Evolutionary conservation across 2,797 vertebrate genomes (phyloP), one percentile per base, ranked within the genome.

Genomic region (Kryptopterus vitreolus): DNA sequence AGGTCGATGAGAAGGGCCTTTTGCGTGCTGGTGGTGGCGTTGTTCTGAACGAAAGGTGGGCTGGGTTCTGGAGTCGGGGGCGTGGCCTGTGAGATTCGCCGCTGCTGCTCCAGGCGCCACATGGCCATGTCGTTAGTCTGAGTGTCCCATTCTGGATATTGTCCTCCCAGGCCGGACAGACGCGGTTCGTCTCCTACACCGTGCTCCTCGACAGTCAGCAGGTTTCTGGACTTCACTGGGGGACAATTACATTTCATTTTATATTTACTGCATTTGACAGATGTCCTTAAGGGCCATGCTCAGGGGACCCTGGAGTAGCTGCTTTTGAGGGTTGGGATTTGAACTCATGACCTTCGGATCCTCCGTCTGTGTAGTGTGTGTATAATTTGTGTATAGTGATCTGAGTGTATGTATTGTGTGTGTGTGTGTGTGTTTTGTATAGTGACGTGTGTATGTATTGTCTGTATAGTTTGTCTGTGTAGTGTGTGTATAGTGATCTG

Each of bases 211-310:
- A 95, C 95, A 71, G 95, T 95, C 46, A 99, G 88, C 82, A 99
- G 93, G 90, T 88, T 98, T 83, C 98, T 95, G 63, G 97, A 99
- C 83, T 96, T 96, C 80, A 99, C 98, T 99, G 79, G 24, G 22
- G 24, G 50, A 48, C 76, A 31, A 78, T 43, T 43, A 43, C 38
- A 43, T 43, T 43, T 43, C 10, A 43, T 6, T 10, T 43, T 43
- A 43, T n/a, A n/a, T n/a, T n/a, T n/a, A n/a, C n/a, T n/a, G n/a
- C 38, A 43, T 43, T 4, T 43, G 38, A 10, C 38, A 43, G 38
- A 43, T 10, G 10, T 43, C 2, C 38, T 0, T 43, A 43, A 43
- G 8, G 38, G 8, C 38, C 38, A 7, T 43, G 38, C 38, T 43
- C 38, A 43, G 38, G 38, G 38, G 38, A n/a, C 38, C 38, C 38